A percentile compares a stretch with the other conserved stretches of the same genome.
Evolutionary conservation across 2,113 vertebrate species (phyloP).

Genomic region (Passer domesticus): DNA sequence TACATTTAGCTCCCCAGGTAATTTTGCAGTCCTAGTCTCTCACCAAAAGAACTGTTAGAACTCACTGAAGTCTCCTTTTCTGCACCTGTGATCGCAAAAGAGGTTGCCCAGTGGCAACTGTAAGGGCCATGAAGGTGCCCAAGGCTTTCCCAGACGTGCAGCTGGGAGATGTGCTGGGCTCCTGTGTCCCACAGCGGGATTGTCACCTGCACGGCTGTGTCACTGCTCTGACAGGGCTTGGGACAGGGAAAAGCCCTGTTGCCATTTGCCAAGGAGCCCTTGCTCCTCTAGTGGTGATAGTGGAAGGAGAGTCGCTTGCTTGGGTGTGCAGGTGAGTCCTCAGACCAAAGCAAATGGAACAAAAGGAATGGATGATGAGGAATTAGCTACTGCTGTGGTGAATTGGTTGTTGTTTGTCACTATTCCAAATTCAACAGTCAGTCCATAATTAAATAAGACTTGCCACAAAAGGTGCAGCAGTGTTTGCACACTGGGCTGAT

Average conservation of each 20-base stretch:
- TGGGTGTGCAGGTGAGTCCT: neutral
- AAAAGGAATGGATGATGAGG: neutral
- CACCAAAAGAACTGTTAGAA: neutral
- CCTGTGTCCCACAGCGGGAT: neutral
- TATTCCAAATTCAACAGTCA: neutral
- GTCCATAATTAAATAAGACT: neutral
- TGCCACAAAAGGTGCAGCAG: neutral
- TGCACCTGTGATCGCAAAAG: neutral
- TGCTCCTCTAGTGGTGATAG: accelerated
- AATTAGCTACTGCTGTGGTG: neutral
- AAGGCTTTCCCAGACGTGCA: neutral
- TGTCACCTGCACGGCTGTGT: neutral
- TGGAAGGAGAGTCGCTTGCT: neutral
- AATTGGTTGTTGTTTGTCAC: neutral
- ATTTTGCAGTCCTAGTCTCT: neutral
- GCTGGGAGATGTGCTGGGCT: neutral
- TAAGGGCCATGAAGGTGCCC: too few species aligned
- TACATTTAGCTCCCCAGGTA: neutral
- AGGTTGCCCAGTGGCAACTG: accelerated
- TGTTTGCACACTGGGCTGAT: neutral
- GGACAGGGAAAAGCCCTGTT: neutral
- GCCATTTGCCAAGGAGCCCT: neutral
- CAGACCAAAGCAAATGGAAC: neutral
- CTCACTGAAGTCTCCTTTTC: neutral
- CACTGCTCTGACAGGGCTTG: neutral